Evolutionary conservation across 2,113 vertebrate genomes (phyloP).

Genomic region (Corynorhinus townsendii): DNA sequence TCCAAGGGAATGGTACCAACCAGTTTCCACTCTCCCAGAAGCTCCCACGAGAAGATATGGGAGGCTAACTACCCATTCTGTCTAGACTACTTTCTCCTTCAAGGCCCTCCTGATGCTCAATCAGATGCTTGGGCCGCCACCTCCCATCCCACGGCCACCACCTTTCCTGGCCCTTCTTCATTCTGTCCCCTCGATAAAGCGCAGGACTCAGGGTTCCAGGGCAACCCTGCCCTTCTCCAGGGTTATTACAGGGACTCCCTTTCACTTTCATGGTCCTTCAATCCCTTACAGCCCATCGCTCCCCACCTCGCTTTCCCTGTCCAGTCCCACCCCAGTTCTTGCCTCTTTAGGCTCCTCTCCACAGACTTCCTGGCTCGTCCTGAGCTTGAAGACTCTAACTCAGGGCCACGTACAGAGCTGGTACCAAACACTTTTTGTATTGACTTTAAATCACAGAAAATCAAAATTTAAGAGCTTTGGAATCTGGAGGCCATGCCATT

Average conservation of each 20-base stretch:
- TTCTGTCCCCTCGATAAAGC: not conserved
- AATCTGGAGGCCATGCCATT: not conserved
- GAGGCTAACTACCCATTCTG: too few relatives aligned
- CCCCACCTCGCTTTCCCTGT: not conserved
- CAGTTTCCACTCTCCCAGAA: not conserved
- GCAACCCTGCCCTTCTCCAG: not conserved
- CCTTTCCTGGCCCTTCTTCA: not conserved
- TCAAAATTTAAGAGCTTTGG: not conserved
- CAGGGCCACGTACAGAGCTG: not conserved
- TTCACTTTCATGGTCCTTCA: not conserved
- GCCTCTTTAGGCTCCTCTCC: not conserved
- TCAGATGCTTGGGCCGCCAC: too few relatives aligned
- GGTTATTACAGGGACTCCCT: not conserved
- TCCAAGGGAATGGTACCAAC: not conserved
- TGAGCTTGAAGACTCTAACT: not conserved
- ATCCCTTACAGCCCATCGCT: not conserved
- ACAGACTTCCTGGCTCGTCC: not conserved
- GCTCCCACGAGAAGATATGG: not conserved
- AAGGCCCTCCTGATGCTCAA: fast-evolving
- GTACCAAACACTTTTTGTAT: not conserved
- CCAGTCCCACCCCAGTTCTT: not conserved
- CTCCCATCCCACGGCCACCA: not conserved
- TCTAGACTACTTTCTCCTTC: not conserved
- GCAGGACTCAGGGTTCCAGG: not conserved
- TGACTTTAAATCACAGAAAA: not conserved